Conservation (phyloP, 92 coral and sea anemone genomes). For the Anthopleura xanthogrammica region DNA sequence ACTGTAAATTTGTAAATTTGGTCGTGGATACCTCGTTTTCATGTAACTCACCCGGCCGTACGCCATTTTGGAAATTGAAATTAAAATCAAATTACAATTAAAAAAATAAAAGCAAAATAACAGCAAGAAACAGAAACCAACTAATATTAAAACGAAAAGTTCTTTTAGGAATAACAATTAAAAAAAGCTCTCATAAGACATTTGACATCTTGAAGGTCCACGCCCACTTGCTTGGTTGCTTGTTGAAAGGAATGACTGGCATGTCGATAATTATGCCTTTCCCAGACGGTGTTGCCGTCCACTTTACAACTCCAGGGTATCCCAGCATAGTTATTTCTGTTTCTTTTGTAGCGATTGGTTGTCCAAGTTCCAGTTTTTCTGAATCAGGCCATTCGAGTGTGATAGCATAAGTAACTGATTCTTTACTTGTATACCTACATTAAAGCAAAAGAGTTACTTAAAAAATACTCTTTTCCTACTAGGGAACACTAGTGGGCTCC, state of each 20-base stretch:
- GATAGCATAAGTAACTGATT: conserved; percentile 58
- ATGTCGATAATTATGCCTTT: conserved; percentile 57
- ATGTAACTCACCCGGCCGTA: no score
- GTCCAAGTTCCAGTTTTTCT: conserved; percentile 44
- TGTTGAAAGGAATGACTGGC: conserved; percentile 56
- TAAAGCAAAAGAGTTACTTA: neutral
- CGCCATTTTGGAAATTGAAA: no score
- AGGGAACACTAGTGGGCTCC: no score
- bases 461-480: no score
- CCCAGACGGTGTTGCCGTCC: conserved; percentile 49
- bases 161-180: no score
- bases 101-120: no score
- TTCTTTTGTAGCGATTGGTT: conserved; percentile 24
- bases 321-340: conserved; percentile 72
- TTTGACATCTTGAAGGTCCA: conserved; percentile 62
- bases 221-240: conserved; percentile 77
- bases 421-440: conserved; percentile 74
- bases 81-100: no score
- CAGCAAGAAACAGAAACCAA: no score
- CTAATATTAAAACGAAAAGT: no score
- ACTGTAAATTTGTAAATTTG: no score
- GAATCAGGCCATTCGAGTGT: conserved; percentile 63
- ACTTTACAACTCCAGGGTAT: conserved; percentile 28
- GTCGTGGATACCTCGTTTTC: no score
- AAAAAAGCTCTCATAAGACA: neutral